Evolutionary conservation across 2,113 vertebrate species (phyloP).

Genomic region (Choloepus hoffmanni): DNA sequence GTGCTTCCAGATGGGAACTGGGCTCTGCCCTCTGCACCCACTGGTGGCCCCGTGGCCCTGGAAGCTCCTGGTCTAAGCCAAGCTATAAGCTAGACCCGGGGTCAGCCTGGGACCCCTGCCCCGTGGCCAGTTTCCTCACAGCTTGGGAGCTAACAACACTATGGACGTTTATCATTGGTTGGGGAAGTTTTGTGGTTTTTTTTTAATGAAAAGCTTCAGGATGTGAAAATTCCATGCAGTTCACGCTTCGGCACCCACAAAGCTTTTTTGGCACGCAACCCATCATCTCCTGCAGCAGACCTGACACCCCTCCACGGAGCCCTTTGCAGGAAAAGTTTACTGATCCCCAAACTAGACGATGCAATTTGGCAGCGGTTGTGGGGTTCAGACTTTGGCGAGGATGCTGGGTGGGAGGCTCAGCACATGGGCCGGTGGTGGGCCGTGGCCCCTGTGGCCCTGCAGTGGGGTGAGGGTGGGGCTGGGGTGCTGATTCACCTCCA

Average conservation of each 20-base stretch:
- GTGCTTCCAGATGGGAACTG: background rate
- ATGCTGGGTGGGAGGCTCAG: background rate
- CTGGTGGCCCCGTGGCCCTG: fast-evolving
- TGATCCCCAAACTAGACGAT: background rate
- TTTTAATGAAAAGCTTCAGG: too few relatives aligned
- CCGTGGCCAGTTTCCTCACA: background rate
- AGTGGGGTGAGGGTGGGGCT: too few relatives aligned
- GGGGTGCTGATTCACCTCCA: background rate
- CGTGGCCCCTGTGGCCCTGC: too few relatives aligned
- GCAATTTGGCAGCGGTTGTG: background rate
- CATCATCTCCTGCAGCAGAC: too few relatives aligned
- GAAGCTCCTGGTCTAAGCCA: background rate
- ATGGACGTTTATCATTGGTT: background rate
- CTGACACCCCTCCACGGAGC: background rate
- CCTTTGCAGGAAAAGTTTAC: background rate
- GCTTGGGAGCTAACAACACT: background rate
- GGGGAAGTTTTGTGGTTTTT: background rate
- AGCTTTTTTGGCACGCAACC: too few relatives aligned
- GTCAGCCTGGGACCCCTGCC: fast-evolving
- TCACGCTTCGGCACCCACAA: background rate
- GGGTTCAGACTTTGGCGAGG: fast-evolving
- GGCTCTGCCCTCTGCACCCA: background rate
- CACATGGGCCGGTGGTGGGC: too few relatives aligned
- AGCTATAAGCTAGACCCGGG: background rate
- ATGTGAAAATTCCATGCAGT: background rate